These are phyloP conservation scores for Isoperla grammatica DNA, from an alignment of 2,888 invertebrate genomes.

Conservation along the genomic window DNA sequence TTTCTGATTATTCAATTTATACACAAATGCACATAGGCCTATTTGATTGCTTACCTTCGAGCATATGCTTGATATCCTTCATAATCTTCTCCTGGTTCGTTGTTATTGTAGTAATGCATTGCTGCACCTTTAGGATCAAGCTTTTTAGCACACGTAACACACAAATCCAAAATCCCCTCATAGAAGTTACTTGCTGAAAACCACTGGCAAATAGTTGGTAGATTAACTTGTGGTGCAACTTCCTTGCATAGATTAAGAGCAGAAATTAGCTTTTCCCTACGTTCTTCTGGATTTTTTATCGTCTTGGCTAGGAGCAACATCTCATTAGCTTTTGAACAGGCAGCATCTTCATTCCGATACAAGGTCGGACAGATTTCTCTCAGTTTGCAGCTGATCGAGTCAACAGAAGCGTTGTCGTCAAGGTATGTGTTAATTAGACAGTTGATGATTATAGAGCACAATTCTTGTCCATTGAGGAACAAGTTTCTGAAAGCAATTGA, in stretches of 20 bases:
- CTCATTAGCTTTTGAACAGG: slow-evolving; percentile 91
- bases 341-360: slow-evolving; percentile 92
- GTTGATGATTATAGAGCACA: slow-evolving; percentile 70
- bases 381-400: slow-evolving; percentile 80
- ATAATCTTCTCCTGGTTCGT: slow-evolving; percentile 74
- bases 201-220: slow-evolving; percentile 78
- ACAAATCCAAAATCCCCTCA: slow-evolving; percentile 83
- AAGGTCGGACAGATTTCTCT: slow-evolving; percentile 89
- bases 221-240: slow-evolving; percentile 80
- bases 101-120: slow-evolving; percentile 78
- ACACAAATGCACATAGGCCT: too few relatives aligned
- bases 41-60: slow-evolving; percentile 51
- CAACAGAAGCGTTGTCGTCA: slow-evolving; percentile 91
- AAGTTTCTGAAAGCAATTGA: slow-evolving; percentile 63
- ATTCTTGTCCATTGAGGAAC: slow-evolving; percentile 70
- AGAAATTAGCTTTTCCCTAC: slow-evolving; percentile 62
- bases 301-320: slow-evolving; percentile 75
- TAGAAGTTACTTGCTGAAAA: slow-evolving; percentile 76
- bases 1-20: too few relatives aligned
- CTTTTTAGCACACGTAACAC: slow-evolving; percentile 75
- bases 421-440: slow-evolving; percentile 87
- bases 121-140: slow-evolving; percentile 87
- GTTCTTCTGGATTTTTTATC: slow-evolving; percentile 66
- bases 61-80: slow-evolving; percentile 72
- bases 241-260: slow-evolving; percentile 82